Percentiles rank a stretch among this genome's conserved stretches.
Evolutionary conservation across 2,113 vertebrate species (phyloP).

Genomic region (Bostrychus sinensis): DNA sequence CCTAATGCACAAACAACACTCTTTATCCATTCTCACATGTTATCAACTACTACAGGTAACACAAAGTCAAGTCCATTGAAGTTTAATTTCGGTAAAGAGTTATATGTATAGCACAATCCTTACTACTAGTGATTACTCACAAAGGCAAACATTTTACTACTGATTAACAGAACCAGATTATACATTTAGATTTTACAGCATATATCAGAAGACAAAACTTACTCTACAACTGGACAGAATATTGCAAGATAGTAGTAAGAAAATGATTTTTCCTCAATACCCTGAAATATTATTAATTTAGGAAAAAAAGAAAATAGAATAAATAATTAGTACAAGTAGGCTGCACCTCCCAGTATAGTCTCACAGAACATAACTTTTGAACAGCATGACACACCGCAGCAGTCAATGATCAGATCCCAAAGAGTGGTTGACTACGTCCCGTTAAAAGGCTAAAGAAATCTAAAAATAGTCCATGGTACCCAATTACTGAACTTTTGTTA

Average conservation of each 20-base stretch:
- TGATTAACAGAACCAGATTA: slow-evolving; percentile 39
- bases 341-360: slow-evolving; percentile 51
- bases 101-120: slow-evolving; percentile 26
- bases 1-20: slow-evolving; percentile 86
- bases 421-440: slow-evolving; percentile 42
- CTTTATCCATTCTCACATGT: slow-evolving; percentile 61
- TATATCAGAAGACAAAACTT: slow-evolving; percentile 50
- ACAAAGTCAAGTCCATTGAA: slow-evolving; percentile 13
- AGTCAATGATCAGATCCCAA: slow-evolving; percentile 68
- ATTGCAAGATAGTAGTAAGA: slow-evolving; percentile 65
- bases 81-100: slow-evolving; percentile 27
- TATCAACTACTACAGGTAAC: slow-evolving; percentile 7
- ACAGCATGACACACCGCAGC: slow-evolving; percentile 99
- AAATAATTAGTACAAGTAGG: slow-evolving; percentile 62
- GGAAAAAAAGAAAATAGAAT: slow-evolving; percentile 53
- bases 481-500: slow-evolving; percentile 54
- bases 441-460: slow-evolving; percentile 36
- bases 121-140: slow-evolving; percentile 32
- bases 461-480: slow-evolving; percentile 32
- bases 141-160: slow-evolving; percentile 48
- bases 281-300: slow-evolving; percentile 55
- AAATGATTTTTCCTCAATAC: slow-evolving; percentile 51
- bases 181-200: slow-evolving; percentile 48
- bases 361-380: slow-evolving; percentile 74
- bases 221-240: slow-evolving; percentile 48